A percentile compares a stretch with the other conserved stretches of the same genome.
Evolutionary conservation across 2,113 vertebrate species (phyloP).

Genomic region (Felis chaus): DNA sequence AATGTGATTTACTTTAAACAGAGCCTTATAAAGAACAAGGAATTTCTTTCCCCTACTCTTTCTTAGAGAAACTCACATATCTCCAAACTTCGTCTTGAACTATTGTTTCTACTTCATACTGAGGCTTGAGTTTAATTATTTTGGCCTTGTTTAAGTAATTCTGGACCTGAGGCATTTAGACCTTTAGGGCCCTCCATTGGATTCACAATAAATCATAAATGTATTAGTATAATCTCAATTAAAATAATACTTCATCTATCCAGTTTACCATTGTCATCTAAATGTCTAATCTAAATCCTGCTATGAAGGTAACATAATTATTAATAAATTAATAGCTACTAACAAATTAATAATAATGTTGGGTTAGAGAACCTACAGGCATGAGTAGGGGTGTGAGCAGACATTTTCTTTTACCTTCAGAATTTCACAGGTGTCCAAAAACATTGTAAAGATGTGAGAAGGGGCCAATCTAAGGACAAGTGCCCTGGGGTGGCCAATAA

Average conservation of each 20-base stretch:
- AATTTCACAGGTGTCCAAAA: conserved; percentile 71
- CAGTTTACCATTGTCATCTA: neutral
- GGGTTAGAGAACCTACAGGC: neutral
- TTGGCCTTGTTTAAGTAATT: conserved; percentile 14
- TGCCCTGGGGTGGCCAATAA: conserved; percentile 62
- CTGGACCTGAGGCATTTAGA: conserved; percentile 1
- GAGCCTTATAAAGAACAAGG: neutral
- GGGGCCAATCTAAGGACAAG: conserved; percentile 59
- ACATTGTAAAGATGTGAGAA: conserved; percentile 56
- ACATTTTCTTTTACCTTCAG: conserved; percentile 59
- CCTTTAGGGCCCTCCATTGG: neutral
- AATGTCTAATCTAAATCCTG: neutral
- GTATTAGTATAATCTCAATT: conserved; percentile 37
- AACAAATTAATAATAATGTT: conserved; percentile 40
- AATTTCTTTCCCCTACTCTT: neutral
- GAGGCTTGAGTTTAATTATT: conserved; percentile 34
- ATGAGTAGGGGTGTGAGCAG: neutral
- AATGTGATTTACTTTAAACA: neutral
- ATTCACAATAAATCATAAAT: conserved; percentile 20
- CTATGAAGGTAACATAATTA: neutral
- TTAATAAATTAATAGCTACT: neutral
- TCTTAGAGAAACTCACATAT: conserved; percentile 15
- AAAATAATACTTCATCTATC: neutral
- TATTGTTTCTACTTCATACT: neutral
- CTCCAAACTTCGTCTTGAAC: conserved; percentile 22